phyloP scores from a whole-genome alignment of 2,113 vertebrate genomes.

The Indicator indicator region DNA sequence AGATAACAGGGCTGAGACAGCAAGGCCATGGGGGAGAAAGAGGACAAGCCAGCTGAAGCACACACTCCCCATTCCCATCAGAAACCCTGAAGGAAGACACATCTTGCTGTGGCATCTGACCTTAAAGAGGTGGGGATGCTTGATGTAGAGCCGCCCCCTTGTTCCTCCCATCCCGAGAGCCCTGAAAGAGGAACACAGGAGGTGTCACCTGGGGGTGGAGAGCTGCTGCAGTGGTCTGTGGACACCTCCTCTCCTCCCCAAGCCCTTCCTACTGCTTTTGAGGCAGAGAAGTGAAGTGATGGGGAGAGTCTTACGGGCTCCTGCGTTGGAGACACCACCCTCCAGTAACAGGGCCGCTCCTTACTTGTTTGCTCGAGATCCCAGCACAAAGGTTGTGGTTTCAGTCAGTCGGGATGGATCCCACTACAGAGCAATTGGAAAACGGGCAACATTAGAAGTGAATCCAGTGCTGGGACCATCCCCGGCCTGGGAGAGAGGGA shows the following conservation, averaged over 20 bases:
- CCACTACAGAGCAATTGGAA: slow-evolving; percentile 83
- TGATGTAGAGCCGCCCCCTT: slow-evolving; percentile 97
- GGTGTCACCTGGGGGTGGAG: not conserved
- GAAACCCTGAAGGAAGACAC: not conserved
- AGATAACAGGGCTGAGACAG: not conserved
- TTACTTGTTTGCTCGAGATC: slow-evolving; percentile 98
- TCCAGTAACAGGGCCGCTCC: slow-evolving; percentile 55
- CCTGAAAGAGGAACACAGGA: slow-evolving; percentile 67
- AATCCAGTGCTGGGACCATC: not conserved
- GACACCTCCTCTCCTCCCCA: slow-evolving; percentile 53
- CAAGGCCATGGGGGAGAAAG: not conserved
- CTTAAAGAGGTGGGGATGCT: slow-evolving; percentile 97
- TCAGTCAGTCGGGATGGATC: slow-evolving; percentile 91
- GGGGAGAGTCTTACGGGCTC: not conserved
- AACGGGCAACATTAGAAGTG: slow-evolving; percentile 57
- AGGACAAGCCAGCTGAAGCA: not conserved
- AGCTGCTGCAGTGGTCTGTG: fast-evolving
- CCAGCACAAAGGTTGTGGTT: slow-evolving; percentile 91
- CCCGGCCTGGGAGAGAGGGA: not conserved
- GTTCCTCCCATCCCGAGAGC: slow-evolving; percentile 98
- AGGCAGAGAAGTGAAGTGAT: slow-evolving; percentile 53
- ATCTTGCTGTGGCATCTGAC: slow-evolving; percentile 64
- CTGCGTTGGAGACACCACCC: slow-evolving; percentile 45
- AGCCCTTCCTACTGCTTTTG: slow-evolving; percentile 15
- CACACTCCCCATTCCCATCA: fast-evolving